Evolutionary conservation across 2,888 invertebrate species (phyloP).

Genomic region (Noctua janthina): DNA sequence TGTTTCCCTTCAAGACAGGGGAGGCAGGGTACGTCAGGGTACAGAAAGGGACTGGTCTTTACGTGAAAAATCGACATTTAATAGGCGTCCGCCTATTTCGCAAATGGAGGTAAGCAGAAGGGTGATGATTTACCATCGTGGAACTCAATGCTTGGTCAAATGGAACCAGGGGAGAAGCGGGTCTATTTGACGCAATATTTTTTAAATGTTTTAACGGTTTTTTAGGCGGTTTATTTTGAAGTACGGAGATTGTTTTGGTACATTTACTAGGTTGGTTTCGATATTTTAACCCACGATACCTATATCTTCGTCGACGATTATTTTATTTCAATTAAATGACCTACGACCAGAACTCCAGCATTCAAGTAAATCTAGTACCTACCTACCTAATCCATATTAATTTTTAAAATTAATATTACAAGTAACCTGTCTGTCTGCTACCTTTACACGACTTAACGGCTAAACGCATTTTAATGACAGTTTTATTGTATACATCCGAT

Average conservation of each 20-base stretch:
- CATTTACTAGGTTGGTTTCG: neutral
- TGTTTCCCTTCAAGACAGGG: slow-evolving; percentile 70
- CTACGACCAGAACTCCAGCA: neutral
- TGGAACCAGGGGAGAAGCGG: slow-evolving; percentile 57
- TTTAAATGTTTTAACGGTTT: slow-evolving; percentile 37
- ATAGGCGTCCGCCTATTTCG: slow-evolving; percentile 85
- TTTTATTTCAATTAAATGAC: neutral
- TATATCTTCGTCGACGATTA: neutral
- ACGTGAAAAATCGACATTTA: slow-evolving; percentile 89
- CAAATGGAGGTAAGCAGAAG: slow-evolving; percentile 76
- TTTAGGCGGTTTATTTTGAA: neutral
- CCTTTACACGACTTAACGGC: neutral
- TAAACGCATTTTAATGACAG: neutral
- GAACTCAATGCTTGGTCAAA: slow-evolving; percentile 67
- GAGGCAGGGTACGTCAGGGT: slow-evolving; percentile 52
- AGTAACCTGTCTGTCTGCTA: neutral
- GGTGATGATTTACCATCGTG: slow-evolving; percentile 78
- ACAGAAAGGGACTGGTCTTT: slow-evolving; percentile 64
- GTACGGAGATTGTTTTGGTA: neutral
- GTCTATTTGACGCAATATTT: slow-evolving; percentile 54
- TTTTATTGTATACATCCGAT: neutral
- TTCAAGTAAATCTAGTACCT: neutral
- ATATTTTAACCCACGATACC: neutral
- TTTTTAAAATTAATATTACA: neutral
- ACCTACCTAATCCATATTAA: neutral